These are phyloP conservation scores for Caenorhabditis auriculariae DNA, from an alignment of 2,888 invertebrate genomes.

Conservation along the genomic window DNA sequence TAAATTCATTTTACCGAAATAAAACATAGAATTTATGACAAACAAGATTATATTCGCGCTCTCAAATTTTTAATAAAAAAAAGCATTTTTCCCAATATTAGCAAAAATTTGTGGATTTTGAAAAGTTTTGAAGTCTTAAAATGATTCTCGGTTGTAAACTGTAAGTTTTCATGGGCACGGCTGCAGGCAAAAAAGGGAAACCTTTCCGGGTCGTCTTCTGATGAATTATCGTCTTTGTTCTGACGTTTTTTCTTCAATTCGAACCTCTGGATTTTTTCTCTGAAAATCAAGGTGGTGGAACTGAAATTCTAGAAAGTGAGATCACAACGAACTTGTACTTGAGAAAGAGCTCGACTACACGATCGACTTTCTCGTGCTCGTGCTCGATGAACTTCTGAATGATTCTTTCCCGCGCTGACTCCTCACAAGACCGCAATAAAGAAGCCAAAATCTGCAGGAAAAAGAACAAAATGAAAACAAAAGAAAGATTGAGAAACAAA, in stretches of 20 bases:
- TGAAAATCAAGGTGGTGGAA: conserved; percentile 11
- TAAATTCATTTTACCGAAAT: no score
- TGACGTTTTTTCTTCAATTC: conserved; percentile 30
- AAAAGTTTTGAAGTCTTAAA: no score
- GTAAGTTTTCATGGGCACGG: no score
- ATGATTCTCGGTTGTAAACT: no score
- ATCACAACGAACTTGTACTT: conserved; percentile 71
- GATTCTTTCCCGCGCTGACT: conserved; percentile 84
- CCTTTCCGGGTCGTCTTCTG: conserved; percentile 29
- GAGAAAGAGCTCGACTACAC: conserved; percentile 91
- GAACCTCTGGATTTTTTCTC: conserved; percentile 42
- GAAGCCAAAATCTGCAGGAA: conserved; percentile 73
- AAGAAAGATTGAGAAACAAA: conserved; percentile 12
- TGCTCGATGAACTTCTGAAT: conserved; percentile 95
- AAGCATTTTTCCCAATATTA: no score
- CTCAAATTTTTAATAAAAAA: no score
- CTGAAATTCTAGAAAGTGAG: background rate
- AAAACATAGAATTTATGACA: no score
- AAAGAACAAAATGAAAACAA: conserved; percentile 71
- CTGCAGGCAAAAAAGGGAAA: background rate
- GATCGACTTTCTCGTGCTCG: conserved; percentile 95
- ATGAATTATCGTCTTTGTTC: conserved; percentile 25
- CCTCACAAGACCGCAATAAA: conserved; percentile 87
- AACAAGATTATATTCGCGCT: no score
- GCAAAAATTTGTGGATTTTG: no score